These are phyloP conservation scores for Chelonus insularis DNA, from an alignment of 1,140 invertebrate species.

Conservation along the genomic window DNA sequence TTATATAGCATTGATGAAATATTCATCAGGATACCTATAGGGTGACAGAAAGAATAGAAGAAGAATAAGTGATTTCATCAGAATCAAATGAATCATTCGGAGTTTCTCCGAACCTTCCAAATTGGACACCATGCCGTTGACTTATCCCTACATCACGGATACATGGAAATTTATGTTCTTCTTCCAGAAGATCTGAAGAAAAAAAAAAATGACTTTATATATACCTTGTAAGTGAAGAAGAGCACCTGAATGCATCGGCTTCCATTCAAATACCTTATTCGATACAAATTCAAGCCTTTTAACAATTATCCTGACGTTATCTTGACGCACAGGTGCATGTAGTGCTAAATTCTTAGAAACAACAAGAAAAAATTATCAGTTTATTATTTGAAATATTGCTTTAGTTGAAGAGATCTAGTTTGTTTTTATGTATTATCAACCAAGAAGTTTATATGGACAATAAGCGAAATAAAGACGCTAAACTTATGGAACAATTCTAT, in stretches of 20 bases:
- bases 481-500: background rate
- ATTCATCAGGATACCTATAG: background rate
- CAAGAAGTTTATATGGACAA: background rate
- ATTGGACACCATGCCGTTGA: slow-evolving; percentile 21
- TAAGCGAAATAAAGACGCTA: background rate
- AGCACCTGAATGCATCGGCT: slow-evolving; percentile 32
- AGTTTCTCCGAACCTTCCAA: background rate
- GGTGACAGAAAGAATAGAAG: background rate
- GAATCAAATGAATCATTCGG: slow-evolving; percentile 16
- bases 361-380: background rate
- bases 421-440: too few relatives aligned
- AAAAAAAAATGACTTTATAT: background rate
- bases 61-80: slow-evolving; percentile 18
- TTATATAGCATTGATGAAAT: background rate
- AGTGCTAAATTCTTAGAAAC: background rate
- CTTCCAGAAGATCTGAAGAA: background rate
- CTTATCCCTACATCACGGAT: slow-evolving; percentile 28
- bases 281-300: background rate
- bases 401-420: too few relatives aligned
- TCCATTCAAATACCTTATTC: slow-evolving; percentile 52
- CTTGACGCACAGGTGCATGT: slow-evolving; percentile 47
- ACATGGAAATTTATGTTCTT: slow-evolving; percentile 6
- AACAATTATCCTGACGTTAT: slow-evolving; percentile 31
- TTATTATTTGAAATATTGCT: background rate
- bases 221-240: background rate